A percentile compares a stretch with the other conserved stretches of the same genome.
These are phyloP conservation scores for Beris chalybata DNA, from an alignment of 2,888 invertebrate genomes.

Conservation along the genomic window DNA sequence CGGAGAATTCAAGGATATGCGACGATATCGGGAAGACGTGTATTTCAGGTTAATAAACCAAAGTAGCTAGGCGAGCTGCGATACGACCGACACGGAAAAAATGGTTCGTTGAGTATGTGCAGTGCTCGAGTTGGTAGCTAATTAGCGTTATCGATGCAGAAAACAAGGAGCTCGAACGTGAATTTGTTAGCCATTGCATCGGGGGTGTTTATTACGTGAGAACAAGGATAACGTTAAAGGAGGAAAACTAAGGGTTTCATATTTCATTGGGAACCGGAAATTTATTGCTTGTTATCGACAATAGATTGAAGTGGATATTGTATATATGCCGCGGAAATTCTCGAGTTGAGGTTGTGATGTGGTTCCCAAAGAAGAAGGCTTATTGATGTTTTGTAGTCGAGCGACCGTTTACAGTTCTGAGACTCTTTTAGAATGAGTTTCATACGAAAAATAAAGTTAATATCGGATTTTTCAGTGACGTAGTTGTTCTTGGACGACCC, in stretches of 20 bases:
- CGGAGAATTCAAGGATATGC: not conserved
- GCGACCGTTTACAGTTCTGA: too few relatives aligned
- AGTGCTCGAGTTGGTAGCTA: conserved; percentile 2
- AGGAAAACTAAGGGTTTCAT: not conserved
- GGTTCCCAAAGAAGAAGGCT: too few relatives aligned
- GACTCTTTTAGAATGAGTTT: too few relatives aligned
- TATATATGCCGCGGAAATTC: not conserved
- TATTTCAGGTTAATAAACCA: conserved; percentile 30
- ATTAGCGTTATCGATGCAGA: conserved; percentile 27
- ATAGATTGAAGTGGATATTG: not conserved
- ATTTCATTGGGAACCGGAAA: conserved; percentile 19
- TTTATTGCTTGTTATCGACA: conserved; percentile 15
- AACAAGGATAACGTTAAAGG: too few relatives aligned
- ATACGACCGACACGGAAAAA: conserved; percentile 2
- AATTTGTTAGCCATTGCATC: too few relatives aligned
- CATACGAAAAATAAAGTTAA: too few relatives aligned
- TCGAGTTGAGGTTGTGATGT: too few relatives aligned
- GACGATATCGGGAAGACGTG: not conserved
- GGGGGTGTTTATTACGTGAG: too few relatives aligned
- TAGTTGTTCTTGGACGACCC: too few relatives aligned
- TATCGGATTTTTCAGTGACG: too few relatives aligned
- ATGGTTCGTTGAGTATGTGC: not conserved
- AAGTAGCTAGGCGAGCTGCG: conserved; percentile 6
- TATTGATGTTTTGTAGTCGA: too few relatives aligned
- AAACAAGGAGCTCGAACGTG: conserved; percentile 3